Conservation (phyloP, 2,888 invertebrate species). For the Oeneis ivallda region DNA sequence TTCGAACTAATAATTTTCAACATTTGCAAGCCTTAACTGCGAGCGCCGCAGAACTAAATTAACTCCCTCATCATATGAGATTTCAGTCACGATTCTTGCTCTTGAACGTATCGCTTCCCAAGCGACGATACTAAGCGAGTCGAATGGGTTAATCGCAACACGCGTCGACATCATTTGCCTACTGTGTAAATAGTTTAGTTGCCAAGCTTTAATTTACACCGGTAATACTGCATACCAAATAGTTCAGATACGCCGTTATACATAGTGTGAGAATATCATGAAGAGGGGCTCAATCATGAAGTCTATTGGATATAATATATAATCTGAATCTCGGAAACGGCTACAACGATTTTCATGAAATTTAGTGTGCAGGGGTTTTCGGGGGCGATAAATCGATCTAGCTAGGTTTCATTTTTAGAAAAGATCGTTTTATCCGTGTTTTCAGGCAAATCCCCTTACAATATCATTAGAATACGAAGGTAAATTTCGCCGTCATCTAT, state of each 20-base stretch:
- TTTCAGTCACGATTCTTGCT: constrained; percentile 60
- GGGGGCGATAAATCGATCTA: too few relatives aligned
- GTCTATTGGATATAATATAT: too few relatives aligned
- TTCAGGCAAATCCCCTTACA: too few relatives aligned
- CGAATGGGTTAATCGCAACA: constrained; percentile 64
- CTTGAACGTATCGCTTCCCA: constrained; percentile 54
- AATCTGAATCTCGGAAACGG: too few relatives aligned
- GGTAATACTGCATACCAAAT: background rate
- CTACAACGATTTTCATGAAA: too few relatives aligned
- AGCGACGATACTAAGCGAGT: constrained; percentile 45
- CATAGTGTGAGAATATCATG: too few relatives aligned
- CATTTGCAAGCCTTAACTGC: constrained; percentile 29
- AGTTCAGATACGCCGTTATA: background rate
- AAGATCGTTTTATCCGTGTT: too few relatives aligned
- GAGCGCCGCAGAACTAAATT: constrained; percentile 50
- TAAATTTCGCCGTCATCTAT: too few relatives aligned
- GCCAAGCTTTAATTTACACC: background rate
- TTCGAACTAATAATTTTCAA: constrained; percentile 22
- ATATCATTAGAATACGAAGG: too few relatives aligned
- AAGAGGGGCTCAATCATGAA: background rate
- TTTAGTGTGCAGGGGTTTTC: too few relatives aligned
- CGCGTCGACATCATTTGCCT: constrained; percentile 57
- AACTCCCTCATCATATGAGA: constrained; percentile 60
- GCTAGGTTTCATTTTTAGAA: too few relatives aligned
- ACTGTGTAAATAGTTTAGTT: constrained; percentile 38